phyloP scores from a whole-genome alignment of 2,888 invertebrate species.

The Eupithecia dodoneata region DNA sequence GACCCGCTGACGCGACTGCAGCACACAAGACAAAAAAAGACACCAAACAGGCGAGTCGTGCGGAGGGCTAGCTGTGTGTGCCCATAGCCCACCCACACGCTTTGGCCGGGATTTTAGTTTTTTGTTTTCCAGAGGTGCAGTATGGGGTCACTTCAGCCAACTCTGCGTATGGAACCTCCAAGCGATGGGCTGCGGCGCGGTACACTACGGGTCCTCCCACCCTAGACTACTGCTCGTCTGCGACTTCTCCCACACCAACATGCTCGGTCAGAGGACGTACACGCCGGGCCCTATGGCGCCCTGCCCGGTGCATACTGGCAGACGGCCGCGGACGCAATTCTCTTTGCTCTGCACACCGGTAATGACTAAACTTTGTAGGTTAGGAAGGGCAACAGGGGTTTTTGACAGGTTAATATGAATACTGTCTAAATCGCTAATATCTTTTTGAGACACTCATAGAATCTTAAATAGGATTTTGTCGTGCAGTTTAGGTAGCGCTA shows the following conservation, averaged over 20 bases:
- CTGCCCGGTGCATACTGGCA: conserved; percentile 63
- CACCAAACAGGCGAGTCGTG: too few relatives aligned
- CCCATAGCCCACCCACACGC: too few relatives aligned
- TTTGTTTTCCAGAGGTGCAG: conserved; percentile 57
- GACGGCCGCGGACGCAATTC: conserved; percentile 56
- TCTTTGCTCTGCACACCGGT: conserved; percentile 71
- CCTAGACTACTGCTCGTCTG: conserved; percentile 71
- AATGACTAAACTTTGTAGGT: not conserved
- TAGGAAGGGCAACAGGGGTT: not conserved
- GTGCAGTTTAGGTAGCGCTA: too few relatives aligned
- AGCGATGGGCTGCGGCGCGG: conserved; percentile 75
- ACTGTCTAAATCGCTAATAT: too few relatives aligned
- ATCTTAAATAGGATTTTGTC: too few relatives aligned
- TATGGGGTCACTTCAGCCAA: conserved; percentile 79
- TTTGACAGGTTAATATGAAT: too few relatives aligned
- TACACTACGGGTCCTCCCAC: conserved; percentile 59
- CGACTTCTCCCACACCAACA: conserved; percentile 80
- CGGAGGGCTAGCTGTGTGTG: too few relatives aligned
- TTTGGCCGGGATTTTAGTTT: too few relatives aligned
- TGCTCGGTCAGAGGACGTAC: conserved; percentile 74
- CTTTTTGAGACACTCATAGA: too few relatives aligned
- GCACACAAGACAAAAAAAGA: too few relatives aligned
- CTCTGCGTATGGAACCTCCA: conserved; percentile 73
- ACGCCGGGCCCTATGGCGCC: conserved; percentile 56
- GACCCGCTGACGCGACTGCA: too few relatives aligned